Evolutionary conservation across 53 echinoderm and acorn worm species (phyloP).

Genomic region (Antedon mediterranea): DNA sequence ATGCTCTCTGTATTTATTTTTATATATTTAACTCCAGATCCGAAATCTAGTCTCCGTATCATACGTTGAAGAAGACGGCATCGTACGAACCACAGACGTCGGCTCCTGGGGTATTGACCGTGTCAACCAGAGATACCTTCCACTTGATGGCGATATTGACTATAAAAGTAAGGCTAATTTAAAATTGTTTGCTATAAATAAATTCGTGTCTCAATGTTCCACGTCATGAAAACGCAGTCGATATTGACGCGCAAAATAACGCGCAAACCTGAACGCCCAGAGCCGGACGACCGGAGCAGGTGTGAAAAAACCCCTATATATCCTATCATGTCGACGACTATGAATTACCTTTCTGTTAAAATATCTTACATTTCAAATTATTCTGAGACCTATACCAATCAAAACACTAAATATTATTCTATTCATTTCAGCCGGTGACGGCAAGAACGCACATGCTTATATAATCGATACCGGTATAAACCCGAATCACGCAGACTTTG

Average conservation of each 20-base stretch:
- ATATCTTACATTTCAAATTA: background rate
- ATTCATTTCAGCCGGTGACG: constrained; percentile 14
- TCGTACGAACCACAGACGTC: constrained; percentile 6
- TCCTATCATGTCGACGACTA: no score
- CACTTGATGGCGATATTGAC: constrained; percentile 15
- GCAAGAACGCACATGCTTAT: constrained; percentile 18
- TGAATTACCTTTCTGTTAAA: background rate
- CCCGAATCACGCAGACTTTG: constrained; percentile 21
- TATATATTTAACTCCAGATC: background rate
- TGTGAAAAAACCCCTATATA: no score
- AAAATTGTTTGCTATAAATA: no score
- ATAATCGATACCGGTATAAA: constrained; percentile 31
- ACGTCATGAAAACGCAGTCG: no score
- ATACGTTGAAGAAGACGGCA: constrained; percentile 30
- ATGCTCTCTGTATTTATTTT: no score
- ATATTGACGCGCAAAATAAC: no score
- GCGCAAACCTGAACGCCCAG: no score
- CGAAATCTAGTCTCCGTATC: constrained; percentile 7
- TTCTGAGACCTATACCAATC: background rate
- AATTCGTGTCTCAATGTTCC: no score
- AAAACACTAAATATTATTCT: background rate
- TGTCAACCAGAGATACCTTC: constrained; percentile 30
- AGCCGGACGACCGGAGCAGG: no score
- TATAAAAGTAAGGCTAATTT: constrained; percentile 17
- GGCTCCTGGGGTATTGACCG: constrained; percentile 42